These are phyloP conservation scores for Nematolebias whitei DNA, from an alignment of 2,113 vertebrate species.

Conservation along the genomic window DNA sequence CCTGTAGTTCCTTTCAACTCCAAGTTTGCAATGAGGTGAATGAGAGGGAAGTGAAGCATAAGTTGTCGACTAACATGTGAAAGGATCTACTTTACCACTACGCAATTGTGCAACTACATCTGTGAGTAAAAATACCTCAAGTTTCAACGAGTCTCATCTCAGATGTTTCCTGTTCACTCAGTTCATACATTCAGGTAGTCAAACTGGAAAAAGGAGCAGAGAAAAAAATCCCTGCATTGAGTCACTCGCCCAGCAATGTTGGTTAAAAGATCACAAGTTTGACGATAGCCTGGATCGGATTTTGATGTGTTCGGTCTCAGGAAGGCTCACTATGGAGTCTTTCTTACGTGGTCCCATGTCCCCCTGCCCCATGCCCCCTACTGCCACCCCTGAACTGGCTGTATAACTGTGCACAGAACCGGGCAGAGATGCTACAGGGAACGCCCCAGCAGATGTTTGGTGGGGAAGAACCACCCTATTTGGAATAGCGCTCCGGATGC, in stretches of 20 bases:
- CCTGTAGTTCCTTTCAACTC: constrained; percentile 37
- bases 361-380: constrained; percentile 54
- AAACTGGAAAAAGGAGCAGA: constrained; percentile 43
- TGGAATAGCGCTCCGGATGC: constrained; percentile 69
- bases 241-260: constrained; percentile 35
- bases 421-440: constrained; percentile 63
- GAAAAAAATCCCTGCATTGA: constrained; percentile 21
- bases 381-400: constrained; percentile 33
- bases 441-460: constrained; percentile 81
- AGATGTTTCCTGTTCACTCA: constrained; percentile 40
- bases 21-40: constrained; percentile 51
- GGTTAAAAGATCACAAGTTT: constrained; percentile 90
- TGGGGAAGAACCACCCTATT: constrained; percentile 81
- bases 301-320: constrained; percentile 85
- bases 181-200: constrained; percentile 77
- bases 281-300: constrained; percentile 91
- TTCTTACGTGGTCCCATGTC: constrained; percentile 82
- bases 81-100: constrained; percentile 63
- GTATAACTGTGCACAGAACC: constrained; percentile 49
- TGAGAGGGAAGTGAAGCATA: constrained; percentile 35
- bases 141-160: constrained; percentile 41
- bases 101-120: constrained; percentile 54
- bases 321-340: constrained; percentile 83
- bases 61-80: constrained; percentile 49
- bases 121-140: constrained; percentile 70